Base-by-base conservation (phyloP, 2,888 invertebrate genomes). In the Smittia aterrima region DNA sequence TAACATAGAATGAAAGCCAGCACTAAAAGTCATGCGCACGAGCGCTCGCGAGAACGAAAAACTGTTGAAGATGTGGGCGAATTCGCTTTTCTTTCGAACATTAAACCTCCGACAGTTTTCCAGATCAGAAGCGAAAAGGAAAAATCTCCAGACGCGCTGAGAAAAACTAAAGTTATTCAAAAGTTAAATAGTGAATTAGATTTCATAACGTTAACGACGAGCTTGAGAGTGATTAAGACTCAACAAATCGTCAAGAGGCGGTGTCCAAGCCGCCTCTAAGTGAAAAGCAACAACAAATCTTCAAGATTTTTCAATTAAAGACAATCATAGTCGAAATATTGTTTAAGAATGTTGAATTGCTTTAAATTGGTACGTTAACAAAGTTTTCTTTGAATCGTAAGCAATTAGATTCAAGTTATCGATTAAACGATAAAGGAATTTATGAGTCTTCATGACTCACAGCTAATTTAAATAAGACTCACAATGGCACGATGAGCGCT, bases 341-440 rank as follows among this genome's bases (percentile, higher is more conserved):
- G 7, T 58, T 18, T 22, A 66, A 40, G n/a, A 66, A 66, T 66
- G 66, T 66, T 66, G 20, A 40, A 66, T 16, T 66, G 66, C 20
- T 66, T 66, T 40, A 66, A 66, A 9, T 20, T 66, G 66, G 66
- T 66, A 66, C 3, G 66, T 32, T n/a, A 2, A 3, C 47, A 11
- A 47, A 11, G 3, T 32, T 32, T 32, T 32, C 4, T 32, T 32
- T 9, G 32, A 32, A 32, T 3, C 32, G 3, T 32, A 32, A 32
- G 32, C 32, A 6, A 32, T 32, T 32, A 32, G 32, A 32, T 58
- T 58, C 22, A 58, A 1, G 6, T 58, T 58, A 58, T 58, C 22
- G 58, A 58, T 58, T 58, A 58, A 58, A 58, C 58, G 6, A 58
- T n/a, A 22, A 58, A 58, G 18, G 22, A 58, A 58, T 58, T 18